Base-by-base conservation (phyloP, 2,113 vertebrate genomes). In the Nettapus auritus region DNA sequence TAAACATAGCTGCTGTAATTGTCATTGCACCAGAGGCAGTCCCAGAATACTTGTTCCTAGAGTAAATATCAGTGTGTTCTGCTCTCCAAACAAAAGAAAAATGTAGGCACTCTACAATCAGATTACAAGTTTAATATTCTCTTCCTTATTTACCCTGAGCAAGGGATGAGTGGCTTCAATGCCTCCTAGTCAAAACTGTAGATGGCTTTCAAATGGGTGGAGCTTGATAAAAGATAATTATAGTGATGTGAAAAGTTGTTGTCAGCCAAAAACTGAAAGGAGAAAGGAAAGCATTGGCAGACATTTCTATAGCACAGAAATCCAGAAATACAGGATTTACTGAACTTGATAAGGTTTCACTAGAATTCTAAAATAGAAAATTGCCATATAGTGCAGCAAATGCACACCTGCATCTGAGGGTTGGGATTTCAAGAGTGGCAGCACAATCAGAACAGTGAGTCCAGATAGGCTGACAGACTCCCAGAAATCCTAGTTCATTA, bases 101-200 rank as follows among this genome's bases (percentile, higher is more conserved):
- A 76, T 88, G 23, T 21, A 94, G 23, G 16, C n/a, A 44, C 5
- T 40, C n/a, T 55, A 50, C 71, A 90, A 70, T 86, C 86, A 94
- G 85, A 85, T 79, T 94, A 55, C 33, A 75, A 15, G 42, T 75
- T 95, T 89, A 87, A 64, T 88, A 91, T 60, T 75, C 23, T 77
- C 36, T 44, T 76, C 44, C 78, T 78, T 84, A 64, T 85, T 82
- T 94, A 87, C 67, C 17, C 18, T 69, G 33, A 29, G 73, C 31
- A 88, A 44, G 38, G 23, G 10, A 87, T 63, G 21, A 85, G 34
- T 42, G 84, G 5, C 15, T 94, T 93, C 75, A 76, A 5, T 48
- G 48, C 25, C 60, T 46, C 53, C 20, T 69, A 89, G 79, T 85
- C 62, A 91, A 93, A 96, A 79, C 15, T 80, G 63, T 29, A 91